Base-by-base conservation (phyloP, 1,140 invertebrate species). In the Papilio aristodemus region DNA sequence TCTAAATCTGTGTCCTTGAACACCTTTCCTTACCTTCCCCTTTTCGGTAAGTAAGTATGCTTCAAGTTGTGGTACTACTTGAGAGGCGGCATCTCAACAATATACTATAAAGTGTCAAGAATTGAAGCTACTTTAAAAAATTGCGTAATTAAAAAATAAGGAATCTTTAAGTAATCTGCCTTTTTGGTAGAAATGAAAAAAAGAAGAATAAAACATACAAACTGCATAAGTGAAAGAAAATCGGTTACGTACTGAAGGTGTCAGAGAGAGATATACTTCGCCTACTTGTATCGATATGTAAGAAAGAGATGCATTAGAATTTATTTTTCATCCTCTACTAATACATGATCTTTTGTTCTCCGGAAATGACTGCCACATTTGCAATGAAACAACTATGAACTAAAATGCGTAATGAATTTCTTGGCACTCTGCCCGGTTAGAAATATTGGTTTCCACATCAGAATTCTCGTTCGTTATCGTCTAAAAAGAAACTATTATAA, bases 361-460 rank as follows among this genome's bases (percentile, higher is more conserved):
- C 46, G 46, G 46, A 54, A 54, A 54, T 54, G 46, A 54, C 46
- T 54, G 46, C 46, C 46, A 54, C 46, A 54, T 54, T 54, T 54
- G 46, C 46, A 25, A 54, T 54, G 46, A 54, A 54, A 54, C 27
- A 32, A 32, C 46, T 54, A 54, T 54, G 11, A 54, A 54, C 19
- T 54, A 19, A 54, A 54, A 54, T 25, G 46, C 46, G 46, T 54
- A 54, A 54, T 25, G 46, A 54, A 54, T 25, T 54, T 54, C 46
- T 54, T 22, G 46, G 46, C 46, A 11, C 46, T 11, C 22, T 54
- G 46, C 46, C 46, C 9, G 11, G 27, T 10, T 50, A 50, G 10
- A 25, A 54, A 54, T 54, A 54, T 54, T 54, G 9, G 19, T 11
- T 54, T 25, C 11, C 19, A 22, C 19, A 54, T 54, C 46, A 22